These are phyloP conservation scores for Drosophila tropicalis DNA, from an alignment of 1,140 invertebrate genomes.

Conservation along the genomic window DNA sequence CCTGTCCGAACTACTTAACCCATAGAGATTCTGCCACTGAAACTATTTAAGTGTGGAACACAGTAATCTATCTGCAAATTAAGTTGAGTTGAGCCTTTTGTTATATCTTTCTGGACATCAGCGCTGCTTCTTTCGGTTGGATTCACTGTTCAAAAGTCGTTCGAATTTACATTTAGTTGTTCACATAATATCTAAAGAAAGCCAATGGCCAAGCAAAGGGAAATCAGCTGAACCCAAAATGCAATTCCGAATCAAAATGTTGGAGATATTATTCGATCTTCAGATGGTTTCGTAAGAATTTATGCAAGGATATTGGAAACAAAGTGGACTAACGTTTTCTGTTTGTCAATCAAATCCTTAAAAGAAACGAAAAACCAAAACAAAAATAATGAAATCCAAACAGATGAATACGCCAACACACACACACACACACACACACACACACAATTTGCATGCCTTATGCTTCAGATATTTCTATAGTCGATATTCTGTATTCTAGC, in stretches of 20 bases:
- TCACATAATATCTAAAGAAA: background rate
- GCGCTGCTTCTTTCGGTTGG: no score
- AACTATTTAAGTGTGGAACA: no score
- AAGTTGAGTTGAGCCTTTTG: no score
- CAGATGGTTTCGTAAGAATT: conserved; percentile 1
- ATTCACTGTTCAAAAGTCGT: no score
- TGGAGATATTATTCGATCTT: background rate
- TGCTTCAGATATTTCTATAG: conserved; percentile 3
- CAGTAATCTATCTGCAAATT: no score
- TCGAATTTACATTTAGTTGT: background rate
- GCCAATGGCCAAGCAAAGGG: background rate
- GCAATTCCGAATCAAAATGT: background rate
- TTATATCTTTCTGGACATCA: no score
- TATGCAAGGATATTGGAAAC: background rate
- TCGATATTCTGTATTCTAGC: background rate
- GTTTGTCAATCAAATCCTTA: background rate
- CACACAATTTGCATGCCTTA: conserved; percentile 5
- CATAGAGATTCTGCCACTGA: no score
- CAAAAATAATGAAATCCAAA: background rate
- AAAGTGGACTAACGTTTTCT: conserved; percentile 4
- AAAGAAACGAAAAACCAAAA: background rate
- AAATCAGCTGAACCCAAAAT: background rate
- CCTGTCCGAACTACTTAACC: no score
- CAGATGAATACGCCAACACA: background rate
- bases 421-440: background rate